Evolutionary conservation across 2,797 vertebrate genomes (phyloP).

Genomic region (Gymnoscopelus microlampas): DNA sequence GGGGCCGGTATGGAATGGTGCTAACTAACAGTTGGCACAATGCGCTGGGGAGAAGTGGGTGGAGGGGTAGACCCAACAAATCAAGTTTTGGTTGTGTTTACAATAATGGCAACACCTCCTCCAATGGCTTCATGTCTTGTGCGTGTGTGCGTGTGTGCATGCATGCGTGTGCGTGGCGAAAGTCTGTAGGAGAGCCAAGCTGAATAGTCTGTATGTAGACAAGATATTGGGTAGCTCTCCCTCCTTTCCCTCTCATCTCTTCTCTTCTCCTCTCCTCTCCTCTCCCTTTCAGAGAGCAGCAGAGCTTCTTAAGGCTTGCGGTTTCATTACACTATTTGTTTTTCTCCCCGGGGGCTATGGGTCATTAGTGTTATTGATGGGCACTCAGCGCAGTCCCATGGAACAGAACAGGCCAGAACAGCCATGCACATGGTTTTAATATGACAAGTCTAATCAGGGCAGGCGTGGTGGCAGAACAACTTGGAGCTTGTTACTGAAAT

Average conservation of each 20-base stretch:
- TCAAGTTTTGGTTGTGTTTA: conserved; percentile 59
- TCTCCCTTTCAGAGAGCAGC: conserved; percentile 35
- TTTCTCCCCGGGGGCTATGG: conserved; percentile 67
- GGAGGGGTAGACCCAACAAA: conserved; percentile 48
- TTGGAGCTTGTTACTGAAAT: conserved; percentile 54
- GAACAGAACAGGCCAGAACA: conserved; percentile 42
- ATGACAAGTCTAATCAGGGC: conserved; percentile 69
- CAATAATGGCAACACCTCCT: conserved; percentile 37
- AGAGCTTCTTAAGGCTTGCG: conserved; percentile 48
- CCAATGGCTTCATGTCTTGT: conserved; percentile 12
- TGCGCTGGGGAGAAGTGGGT: conserved; percentile 28
- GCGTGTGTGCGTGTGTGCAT: background rate
- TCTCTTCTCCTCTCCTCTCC: conserved; percentile 5
- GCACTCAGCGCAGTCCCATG: conserved; percentile 46
- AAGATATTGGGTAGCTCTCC: conserved; percentile 13
- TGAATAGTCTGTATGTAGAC: background rate
- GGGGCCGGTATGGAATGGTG: conserved; percentile 23
- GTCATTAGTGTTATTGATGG: conserved; percentile 80
- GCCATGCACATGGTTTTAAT: conserved; percentile 75
- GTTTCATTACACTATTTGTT: conserved; percentile 70
- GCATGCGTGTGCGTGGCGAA: background rate
- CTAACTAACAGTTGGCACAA: conserved; percentile 65
- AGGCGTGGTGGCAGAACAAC: conserved; percentile 57
- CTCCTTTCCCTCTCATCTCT: conserved; percentile 14
- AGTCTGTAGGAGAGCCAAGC: conserved; percentile 3